Percentiles rank a stretch among this genome's conserved stretches.
Evolutionary conservation across 2,797 vertebrate species (phyloP).

Genomic region (Neosilurus hyrtlii): DNA sequence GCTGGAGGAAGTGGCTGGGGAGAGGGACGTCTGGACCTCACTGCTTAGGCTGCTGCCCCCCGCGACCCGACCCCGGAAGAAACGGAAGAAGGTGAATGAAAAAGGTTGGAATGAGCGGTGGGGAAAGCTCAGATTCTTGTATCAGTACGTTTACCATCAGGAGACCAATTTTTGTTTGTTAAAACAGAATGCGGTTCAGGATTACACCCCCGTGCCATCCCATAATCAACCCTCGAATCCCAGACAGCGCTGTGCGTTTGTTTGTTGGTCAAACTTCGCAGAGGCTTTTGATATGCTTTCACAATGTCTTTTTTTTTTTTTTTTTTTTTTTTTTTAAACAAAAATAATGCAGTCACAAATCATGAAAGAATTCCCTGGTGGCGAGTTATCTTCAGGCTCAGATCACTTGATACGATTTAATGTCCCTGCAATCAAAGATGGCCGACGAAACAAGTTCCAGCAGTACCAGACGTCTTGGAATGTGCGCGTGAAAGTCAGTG

Average conservation of each 20-base stretch:
- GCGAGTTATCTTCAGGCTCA: background rate
- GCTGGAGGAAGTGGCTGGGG: no score
- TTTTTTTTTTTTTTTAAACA: no score
- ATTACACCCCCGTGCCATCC: background rate
- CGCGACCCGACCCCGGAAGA: no score
- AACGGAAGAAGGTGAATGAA: no score
- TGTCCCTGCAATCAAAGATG: background rate
- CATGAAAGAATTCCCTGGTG: background rate
- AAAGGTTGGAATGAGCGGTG: background rate
- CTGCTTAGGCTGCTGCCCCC: no score
- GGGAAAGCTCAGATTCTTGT: background rate
- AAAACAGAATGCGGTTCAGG: background rate
- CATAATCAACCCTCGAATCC: background rate
- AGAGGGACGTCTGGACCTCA: no score
- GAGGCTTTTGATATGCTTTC: background rate
- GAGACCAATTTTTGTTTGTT: background rate
- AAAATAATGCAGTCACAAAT: background rate
- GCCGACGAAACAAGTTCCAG: background rate
- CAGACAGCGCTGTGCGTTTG: background rate
- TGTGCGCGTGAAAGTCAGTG: background rate
- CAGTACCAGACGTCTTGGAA: conserved; percentile 1
- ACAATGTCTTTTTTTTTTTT: no score
- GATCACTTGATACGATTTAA: background rate
- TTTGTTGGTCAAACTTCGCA: background rate
- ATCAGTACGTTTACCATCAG: background rate